These are phyloP conservation scores for Cathartes aura DNA, from an alignment of 2,113 vertebrate genomes.

Conservation along the genomic window DNA sequence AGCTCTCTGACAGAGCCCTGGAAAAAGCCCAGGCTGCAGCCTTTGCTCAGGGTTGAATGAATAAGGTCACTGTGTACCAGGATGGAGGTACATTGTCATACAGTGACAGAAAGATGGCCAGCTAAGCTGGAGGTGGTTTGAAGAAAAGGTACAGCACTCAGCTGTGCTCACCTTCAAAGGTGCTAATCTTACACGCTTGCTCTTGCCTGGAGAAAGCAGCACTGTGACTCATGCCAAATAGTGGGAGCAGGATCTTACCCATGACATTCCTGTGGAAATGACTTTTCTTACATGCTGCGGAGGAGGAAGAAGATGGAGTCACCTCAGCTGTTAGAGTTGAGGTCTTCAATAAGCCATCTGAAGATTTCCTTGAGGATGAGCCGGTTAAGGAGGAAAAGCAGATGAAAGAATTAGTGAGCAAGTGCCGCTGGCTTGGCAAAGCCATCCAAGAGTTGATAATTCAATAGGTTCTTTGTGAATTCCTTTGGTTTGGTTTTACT, in stretches of 20 bases:
- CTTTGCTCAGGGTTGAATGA: background rate
- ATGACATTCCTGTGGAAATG: background rate
- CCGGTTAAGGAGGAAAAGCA: background rate
- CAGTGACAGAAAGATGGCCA: background rate
- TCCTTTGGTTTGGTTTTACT: background rate
- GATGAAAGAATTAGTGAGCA: background rate
- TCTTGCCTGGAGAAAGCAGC: background rate
- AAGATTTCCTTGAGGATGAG: background rate
- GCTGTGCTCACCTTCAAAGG: background rate
- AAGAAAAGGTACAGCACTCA: background rate
- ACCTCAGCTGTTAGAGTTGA: background rate
- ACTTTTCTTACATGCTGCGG: background rate
- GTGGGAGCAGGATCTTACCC: background rate
- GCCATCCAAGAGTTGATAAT: background rate
- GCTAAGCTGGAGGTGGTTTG: background rate
- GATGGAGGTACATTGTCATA: background rate
- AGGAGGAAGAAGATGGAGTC: background rate
- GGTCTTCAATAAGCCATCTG: background rate
- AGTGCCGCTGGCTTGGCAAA: background rate
- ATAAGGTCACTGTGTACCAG: background rate
- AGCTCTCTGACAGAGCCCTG: background rate
- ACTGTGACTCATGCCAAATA: background rate
- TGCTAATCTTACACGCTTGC: rapidly evolving
- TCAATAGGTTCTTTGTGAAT: background rate
- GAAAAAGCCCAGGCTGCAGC: background rate